Evolutionary conservation across 2,797 vertebrate species (phyloP), one percentile per base, ranked within the genome.

Genomic region (Nyctibius grandis): DNA sequence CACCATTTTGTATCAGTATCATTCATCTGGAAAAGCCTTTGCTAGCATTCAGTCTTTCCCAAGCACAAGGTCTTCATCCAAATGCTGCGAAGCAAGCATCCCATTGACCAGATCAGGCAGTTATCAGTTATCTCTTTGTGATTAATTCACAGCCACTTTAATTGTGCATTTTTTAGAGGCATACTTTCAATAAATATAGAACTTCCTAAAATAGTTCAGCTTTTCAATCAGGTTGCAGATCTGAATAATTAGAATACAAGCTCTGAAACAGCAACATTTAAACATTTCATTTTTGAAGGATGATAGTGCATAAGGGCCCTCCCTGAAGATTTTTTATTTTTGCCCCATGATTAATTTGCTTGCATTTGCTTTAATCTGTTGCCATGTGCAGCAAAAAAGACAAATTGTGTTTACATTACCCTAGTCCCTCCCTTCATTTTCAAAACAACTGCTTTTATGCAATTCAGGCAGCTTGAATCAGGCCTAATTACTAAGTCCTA

Each of bases 361-460:
- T 94, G 54, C 84, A 33, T 97, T 97, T 95, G 87, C 95, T 98
- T 97, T 98, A 97, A 98, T 98, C 97, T 97, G 65, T 93, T 97
- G 92, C 95, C 97, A 97, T 97, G 92, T 81, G 83, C 93, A 95
- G 97, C 89, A 96, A 96, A 97, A n/a, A 97, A 98, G 98, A 98
- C 94, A 98, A 98, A 98, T 97, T 89, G 91, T 97, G 97, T 98
- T 98, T 98, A 97, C 77, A 57, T 98, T 98, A 97, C 76, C 79
- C 78, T 96, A 78, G 91, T 94, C 91, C 96, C 89, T 95, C 95
- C 96, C 92, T 97, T 91, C 89, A 91, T 97, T 97, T 97, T 93
- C 96, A 91, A 96, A 98, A 97, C 97, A 98, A 98, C 96, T 93
- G 92, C 94, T 95, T 98, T 96, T 87, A 88, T 97, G 96, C 83